phyloP scores from a whole-genome alignment of 2,113 vertebrate species.

The Seriola dumerili region DNA sequence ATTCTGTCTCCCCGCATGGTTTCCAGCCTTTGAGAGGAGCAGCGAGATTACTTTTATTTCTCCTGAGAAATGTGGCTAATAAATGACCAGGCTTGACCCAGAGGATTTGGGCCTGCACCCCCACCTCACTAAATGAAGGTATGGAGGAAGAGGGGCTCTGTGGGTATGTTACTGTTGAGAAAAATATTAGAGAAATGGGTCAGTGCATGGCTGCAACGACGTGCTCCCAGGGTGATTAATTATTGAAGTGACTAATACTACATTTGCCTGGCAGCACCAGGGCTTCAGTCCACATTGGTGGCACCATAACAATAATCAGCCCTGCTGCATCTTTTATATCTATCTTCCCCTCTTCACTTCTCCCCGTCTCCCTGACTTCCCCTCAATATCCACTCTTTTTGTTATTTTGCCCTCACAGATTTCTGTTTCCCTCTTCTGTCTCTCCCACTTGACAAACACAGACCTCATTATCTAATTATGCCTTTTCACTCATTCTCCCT shows the following conservation, averaged over 20 bases:
- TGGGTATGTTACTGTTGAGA: slow-evolving; percentile 73
- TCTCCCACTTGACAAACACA: slow-evolving; percentile 59
- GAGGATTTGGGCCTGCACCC: slow-evolving; percentile 63
- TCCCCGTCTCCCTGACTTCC: slow-evolving; percentile 33
- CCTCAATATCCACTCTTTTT: slow-evolving; percentile 65
- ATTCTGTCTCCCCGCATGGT: slow-evolving; percentile 77
- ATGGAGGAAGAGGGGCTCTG: slow-evolving; percentile 46
- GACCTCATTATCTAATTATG: slow-evolving; percentile 70
- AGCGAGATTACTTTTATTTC: slow-evolving; percentile 79
- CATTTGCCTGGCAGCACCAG: slow-evolving; percentile 81
- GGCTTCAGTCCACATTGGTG: slow-evolving; percentile 77
- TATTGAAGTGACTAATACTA: slow-evolving; percentile 88
- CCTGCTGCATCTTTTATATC: slow-evolving; percentile 66
- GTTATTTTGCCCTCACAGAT: slow-evolving; percentile 71
- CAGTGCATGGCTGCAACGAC: slow-evolving; percentile 78
- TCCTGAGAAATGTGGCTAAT: slow-evolving; percentile 80
- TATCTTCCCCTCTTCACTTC: slow-evolving; percentile 33
- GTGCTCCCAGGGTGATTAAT: slow-evolving; percentile 85
- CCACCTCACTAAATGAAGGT: slow-evolving; percentile 60
- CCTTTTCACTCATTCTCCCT: slow-evolving; percentile 62
- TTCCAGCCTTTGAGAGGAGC: slow-evolving; percentile 76
- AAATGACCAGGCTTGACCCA: slow-evolving; percentile 82
- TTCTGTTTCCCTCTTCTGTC: slow-evolving; percentile 54
- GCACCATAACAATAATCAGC: slow-evolving; percentile 78
- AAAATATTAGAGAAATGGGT: slow-evolving; percentile 83